Conservation (phyloP, 2,113 vertebrate species). For the Chiloscyllium plagiosum region DNA sequence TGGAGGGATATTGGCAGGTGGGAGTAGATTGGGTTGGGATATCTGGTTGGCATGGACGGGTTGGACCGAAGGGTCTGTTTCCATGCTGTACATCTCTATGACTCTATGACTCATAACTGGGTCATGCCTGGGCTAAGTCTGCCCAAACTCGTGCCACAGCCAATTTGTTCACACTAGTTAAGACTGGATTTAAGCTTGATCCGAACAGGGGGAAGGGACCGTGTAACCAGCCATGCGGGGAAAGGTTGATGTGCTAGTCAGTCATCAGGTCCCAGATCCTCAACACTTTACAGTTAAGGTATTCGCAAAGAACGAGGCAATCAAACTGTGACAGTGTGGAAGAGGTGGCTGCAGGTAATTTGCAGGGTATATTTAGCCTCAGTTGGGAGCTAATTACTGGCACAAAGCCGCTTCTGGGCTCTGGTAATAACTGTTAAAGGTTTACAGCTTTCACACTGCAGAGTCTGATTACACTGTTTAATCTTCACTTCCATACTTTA, state of each 20-base stretch:
- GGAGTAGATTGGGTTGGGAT: too few species aligned
- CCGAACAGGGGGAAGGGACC: not conserved
- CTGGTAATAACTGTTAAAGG: not conserved
- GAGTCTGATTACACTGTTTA: not conserved
- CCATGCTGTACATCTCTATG: too few species aligned
- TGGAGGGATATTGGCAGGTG: too few species aligned
- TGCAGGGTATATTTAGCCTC: not conserved
- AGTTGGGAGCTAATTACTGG: slow-evolving; percentile 3
- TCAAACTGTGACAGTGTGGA: not conserved
- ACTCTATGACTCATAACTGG: not conserved
- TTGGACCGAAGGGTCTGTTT: too few species aligned
- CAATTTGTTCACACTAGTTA: not conserved
- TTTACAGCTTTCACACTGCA: not conserved
- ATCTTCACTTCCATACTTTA: not conserved
- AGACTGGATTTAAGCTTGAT: not conserved
- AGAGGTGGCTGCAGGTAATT: not conserved
- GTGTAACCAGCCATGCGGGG: not conserved
- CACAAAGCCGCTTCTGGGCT: not conserved
- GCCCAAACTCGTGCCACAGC: not conserved
- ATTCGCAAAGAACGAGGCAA: not conserved
- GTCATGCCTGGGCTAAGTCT: not conserved
- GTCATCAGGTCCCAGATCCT: not conserved
- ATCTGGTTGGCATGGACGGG: too few species aligned
- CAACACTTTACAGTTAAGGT: not conserved
- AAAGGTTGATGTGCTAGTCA: not conserved